Conservation (phyloP, 1,140 invertebrate species). For the Papilio polytes region DNA sequence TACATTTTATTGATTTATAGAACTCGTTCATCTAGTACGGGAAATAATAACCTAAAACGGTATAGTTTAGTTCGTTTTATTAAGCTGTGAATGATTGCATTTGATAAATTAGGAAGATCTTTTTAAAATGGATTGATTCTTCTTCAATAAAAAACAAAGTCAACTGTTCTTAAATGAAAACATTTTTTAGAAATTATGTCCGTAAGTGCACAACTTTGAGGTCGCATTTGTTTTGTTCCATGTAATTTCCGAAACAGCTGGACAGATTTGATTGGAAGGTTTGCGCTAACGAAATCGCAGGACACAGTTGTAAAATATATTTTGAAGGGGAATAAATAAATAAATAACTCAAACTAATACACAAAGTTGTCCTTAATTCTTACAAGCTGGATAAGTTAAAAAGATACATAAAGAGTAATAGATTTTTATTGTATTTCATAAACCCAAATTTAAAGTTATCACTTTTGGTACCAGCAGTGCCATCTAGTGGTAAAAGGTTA, state of each 20-base stretch:
- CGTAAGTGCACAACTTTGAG: too few relatives aligned
- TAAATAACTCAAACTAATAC: too few relatives aligned
- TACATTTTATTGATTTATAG: constrained; percentile 27
- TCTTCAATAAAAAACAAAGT: not conserved
- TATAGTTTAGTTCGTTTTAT: not conserved
- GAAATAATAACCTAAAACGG: constrained; percentile 14
- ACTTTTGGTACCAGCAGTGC: not conserved
- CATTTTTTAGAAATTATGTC: too few relatives aligned
- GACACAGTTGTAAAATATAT: too few relatives aligned
- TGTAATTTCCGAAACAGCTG: too few relatives aligned
- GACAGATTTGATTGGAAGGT: too few relatives aligned
- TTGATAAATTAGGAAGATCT: not conserved
- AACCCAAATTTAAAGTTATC: not conserved
- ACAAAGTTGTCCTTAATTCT: too few relatives aligned
- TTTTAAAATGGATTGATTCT: not conserved
- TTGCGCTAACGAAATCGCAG: too few relatives aligned
- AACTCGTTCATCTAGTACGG: constrained; percentile 21
- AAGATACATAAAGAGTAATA: not conserved
- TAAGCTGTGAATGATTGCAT: not conserved
- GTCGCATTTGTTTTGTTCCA: too few relatives aligned
- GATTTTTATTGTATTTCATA: not conserved
- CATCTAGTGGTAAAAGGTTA: not conserved
- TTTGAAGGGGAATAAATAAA: too few relatives aligned
- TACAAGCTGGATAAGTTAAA: too few relatives aligned
- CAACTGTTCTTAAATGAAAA: not conserved